Evolutionary conservation across 2,797 vertebrate genomes (phyloP).

Genomic region (Alauda arvensis): DNA sequence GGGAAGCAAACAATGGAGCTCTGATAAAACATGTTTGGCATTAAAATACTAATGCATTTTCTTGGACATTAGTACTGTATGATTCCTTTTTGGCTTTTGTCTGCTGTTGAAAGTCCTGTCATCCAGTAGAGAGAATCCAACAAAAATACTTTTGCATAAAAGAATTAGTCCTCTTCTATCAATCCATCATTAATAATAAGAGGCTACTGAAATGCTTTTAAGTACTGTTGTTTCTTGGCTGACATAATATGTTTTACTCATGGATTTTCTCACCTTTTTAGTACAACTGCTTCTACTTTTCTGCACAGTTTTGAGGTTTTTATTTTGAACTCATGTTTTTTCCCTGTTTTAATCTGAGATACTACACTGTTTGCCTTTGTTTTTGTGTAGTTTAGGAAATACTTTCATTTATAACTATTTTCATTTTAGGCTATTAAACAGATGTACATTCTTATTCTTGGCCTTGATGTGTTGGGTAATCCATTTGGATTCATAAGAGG

Average conservation of each 20-base stretch:
- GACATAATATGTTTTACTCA: neutral
- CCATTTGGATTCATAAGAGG: slow-evolving; percentile 95
- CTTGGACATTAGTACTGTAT: neutral
- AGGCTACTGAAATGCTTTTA: neutral
- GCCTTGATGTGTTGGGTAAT: slow-evolving; percentile 95
- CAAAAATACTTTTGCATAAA: neutral
- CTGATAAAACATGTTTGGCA: neutral
- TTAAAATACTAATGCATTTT: neutral
- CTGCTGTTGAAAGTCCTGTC: neutral
- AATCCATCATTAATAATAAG: neutral
- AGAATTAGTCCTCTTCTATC: neutral
- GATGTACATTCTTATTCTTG: slow-evolving; percentile 96
- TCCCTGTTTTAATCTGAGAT: neutral
- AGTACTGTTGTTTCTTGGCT: neutral
- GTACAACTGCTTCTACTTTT: neutral
- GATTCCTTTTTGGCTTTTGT: neutral
- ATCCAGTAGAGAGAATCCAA: neutral
- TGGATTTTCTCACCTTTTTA: neutral
- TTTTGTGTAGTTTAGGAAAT: neutral
- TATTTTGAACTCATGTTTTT: neutral
- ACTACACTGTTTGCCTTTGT: neutral
- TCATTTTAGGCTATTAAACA: slow-evolving; percentile 92
- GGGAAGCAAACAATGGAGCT: neutral
- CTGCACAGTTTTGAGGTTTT: neutral
- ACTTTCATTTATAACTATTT: neutral